Evolutionary conservation across 2,113 vertebrate species (phyloP), one percentile per base, ranked within the genome.

Genomic region (Acinonyx jubatus): DNA sequence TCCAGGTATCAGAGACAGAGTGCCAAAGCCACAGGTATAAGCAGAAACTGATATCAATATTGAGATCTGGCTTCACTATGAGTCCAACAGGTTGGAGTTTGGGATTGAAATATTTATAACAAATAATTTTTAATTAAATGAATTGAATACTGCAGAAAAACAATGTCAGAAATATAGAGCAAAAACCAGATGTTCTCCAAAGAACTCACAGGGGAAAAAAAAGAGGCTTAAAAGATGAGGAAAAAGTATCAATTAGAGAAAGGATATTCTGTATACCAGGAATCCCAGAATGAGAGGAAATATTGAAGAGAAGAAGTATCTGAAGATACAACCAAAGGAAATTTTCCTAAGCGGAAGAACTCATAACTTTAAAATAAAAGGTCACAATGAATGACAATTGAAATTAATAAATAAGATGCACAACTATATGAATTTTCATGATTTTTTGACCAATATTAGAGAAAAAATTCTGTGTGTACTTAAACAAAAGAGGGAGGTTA

Each of bases 331-430:
- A 73, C 7, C 87, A 63, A 66, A 79, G 82, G 90, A 57, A 80
- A 61, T 1, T 31, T 69, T 57, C 31, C 16, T 27, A 31, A 48
- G 6, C 21, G 66, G 33, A 66, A 89, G 36, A 87, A 38, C 18
- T 71, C 13, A 45, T 61, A 31, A 93, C 7, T 87, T 95, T 86
- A 93, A 96, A 94, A 61, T 81, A 92, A 84, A 97, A 96, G 14
- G 4, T 5, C 1, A 68, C 19, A 50, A 3, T 86, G n/a, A 86
- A 33, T 86, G 45, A 52, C 16, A 80, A n/a, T 6, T 50, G n/a
- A 94, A 90, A 48, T 78, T 87, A 97, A 63, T 69, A 92, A 96
- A 4, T 66, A 95, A 15, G 23, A 76, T 9, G 33, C 3, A 66
- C 9, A 36, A 8, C 4, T 55, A 48, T 31, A 61, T 90, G 45